These are phyloP conservation scores for Neolamprologus caudopunctatus DNA, from an alignment of 2,113 vertebrate species.

Conservation along the genomic window DNA sequence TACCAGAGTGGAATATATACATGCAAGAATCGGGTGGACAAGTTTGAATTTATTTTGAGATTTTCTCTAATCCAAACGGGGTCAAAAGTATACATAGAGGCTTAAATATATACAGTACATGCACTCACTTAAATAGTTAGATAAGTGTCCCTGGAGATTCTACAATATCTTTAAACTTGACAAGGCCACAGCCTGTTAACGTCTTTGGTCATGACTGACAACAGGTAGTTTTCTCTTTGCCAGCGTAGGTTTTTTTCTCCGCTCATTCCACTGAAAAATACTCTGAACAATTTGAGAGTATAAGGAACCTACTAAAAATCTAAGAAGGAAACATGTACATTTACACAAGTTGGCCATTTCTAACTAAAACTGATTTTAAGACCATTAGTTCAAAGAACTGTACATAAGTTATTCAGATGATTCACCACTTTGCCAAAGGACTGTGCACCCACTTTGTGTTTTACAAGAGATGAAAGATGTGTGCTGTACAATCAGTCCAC, in stretches of 20 bases:
- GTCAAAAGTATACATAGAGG: neutral
- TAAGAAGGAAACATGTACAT: neutral
- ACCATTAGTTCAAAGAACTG: neutral
- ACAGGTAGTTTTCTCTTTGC: neutral
- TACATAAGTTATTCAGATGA: neutral
- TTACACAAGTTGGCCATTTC: neutral
- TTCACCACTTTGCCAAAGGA: neutral
- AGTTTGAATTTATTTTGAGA: neutral
- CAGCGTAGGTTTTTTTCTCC: neutral
- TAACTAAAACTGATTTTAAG: neutral
- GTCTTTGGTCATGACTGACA: neutral
- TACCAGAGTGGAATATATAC: neutral
- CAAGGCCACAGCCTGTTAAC: neutral
- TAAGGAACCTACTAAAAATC: neutral
- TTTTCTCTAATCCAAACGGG: neutral
- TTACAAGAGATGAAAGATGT: neutral
- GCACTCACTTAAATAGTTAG: neutral
- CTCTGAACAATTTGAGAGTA: neutral
- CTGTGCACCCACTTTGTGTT: neutral
- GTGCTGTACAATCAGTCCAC: neutral
- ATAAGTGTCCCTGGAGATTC: neutral
- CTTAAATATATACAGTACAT: neutral
- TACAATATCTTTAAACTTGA: neutral
- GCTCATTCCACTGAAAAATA: neutral
- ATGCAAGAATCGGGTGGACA: neutral